Evolutionary conservation across 2,888 invertebrate species (phyloP).

Genomic region (Heterodera filipjevi): DNA sequence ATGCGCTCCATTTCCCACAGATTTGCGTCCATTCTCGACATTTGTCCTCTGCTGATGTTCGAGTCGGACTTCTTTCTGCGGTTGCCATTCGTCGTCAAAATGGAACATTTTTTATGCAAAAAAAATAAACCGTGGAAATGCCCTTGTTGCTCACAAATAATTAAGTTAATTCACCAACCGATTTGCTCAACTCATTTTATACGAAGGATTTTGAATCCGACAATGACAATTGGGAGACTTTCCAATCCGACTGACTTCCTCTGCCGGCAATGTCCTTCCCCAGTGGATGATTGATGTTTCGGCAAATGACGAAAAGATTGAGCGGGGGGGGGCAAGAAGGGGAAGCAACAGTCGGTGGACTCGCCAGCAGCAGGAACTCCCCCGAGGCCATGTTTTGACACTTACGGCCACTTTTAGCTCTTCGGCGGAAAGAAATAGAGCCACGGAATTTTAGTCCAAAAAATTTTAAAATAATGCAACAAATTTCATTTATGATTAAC

Average conservation of each 20-base stretch:
- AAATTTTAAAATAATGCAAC: neutral
- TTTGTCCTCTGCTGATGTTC: neutral
- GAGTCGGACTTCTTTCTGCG: neutral
- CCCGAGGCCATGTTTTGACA: slow-evolving; percentile 12
- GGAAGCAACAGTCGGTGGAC: slow-evolving; percentile 13
- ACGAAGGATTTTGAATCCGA: neutral
- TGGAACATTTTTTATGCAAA: slow-evolving; percentile 12
- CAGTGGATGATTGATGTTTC: slow-evolving; percentile 13
- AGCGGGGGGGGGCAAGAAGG: neutral
- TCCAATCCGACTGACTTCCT: neutral
- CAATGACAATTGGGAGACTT: neutral
- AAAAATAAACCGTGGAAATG: neutral
- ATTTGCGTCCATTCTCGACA: neutral
- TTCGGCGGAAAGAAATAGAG: neutral
- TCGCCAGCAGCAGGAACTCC: neutral
- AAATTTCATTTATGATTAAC: neutral
- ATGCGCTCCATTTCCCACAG: neutral
- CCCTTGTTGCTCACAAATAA: neutral
- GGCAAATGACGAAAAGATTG: slow-evolving; percentile 19
- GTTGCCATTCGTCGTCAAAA: slow-evolving; percentile 21
- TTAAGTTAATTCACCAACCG: neutral
- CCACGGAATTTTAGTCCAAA: neutral
- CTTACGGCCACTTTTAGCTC: neutral
- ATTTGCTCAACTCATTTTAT: neutral
- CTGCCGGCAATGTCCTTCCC: neutral